Evolutionary conservation across 2,113 vertebrate species (phyloP), one percentile per base, ranked within the genome.

Genomic region (Columba livia): DNA sequence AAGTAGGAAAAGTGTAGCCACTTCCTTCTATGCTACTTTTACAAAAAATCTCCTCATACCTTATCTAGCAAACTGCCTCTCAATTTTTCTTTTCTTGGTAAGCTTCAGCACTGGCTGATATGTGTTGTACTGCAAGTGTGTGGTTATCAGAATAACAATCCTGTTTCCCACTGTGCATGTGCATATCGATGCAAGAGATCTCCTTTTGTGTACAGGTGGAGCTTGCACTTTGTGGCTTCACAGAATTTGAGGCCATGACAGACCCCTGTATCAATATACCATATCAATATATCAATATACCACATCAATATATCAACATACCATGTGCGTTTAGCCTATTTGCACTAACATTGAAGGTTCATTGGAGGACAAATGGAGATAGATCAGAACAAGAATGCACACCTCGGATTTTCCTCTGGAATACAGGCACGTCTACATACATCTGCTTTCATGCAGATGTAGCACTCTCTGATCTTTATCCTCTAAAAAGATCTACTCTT

Each of bases 11-110:
- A 95, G 91, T 83, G 84, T 66, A 97, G 88, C 88, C 81, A 94
- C 96, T 97, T 97, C 96, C 96, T 97, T 96, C 83, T 90, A 56
- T 82, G 78, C 8, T 85, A 40, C 64, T 67, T 96, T 90, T 72
- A 26, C 71, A 72, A 95, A 38, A 72, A 79, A 67, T 85, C 81
- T 83, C 83, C 65, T 90, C 74, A 89, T 94, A 81, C 88, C 69
- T 96, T 96, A 93, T 92, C 94, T 96, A 92, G 69, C 93, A 96
- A 97, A 96, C 97, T 95, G 96, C 93, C 92, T 95, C 94, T 96
- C 96, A 80, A 14, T 81, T 97, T 96, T 94, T 96, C 93, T 93
- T 87, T 95, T 94, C 91, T 72, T 93, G 50, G 78, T 89, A 94
- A 91, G 84, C 92, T 96, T 92, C 79, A 57, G 82, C 86, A 95